phyloP scores from a whole-genome alignment of 2,113 vertebrate species.

The Scophthalmus maximus region DNA sequence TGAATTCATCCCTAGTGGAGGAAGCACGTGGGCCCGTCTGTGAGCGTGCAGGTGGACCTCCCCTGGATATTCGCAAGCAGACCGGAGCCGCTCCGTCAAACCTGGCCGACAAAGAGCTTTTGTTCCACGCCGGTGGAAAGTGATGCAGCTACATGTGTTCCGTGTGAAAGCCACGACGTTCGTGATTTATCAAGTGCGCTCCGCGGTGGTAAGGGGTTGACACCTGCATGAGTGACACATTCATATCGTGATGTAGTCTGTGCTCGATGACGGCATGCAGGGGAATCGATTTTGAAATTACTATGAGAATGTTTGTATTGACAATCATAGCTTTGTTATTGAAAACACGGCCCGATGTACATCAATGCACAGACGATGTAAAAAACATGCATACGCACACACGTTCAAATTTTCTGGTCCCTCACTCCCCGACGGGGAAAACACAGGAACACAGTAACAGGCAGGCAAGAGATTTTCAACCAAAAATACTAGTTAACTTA shows the following conservation, averaged over 20 bases:
- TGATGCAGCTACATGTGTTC: slow-evolving; percentile 32
- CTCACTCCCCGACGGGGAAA: no score
- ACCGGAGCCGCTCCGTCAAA: slow-evolving; percentile 48
- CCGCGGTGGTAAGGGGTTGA: neutral
- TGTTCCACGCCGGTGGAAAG: slow-evolving; percentile 41
- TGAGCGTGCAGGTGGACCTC: slow-evolving; percentile 58
- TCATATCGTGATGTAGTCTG: neutral
- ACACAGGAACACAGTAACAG: no score
- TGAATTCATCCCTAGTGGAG: slow-evolving; percentile 26
- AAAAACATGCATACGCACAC: no score
- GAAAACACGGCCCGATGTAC: no score
- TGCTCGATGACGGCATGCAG: neutral
- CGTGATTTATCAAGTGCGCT: slow-evolving; percentile 4
- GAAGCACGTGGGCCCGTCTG: slow-evolving; percentile 38
- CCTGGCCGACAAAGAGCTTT: slow-evolving; percentile 53
- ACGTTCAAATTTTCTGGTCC: no score
- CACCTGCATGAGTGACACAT: slow-evolving; percentile 18
- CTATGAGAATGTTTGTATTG: no score
- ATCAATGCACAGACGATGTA: no score
- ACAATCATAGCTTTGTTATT: no score
- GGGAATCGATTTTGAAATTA: no score
- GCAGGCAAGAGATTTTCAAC: no score
- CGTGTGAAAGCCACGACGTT: slow-evolving; percentile 14
- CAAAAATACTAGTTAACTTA: no score
- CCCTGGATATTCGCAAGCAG: slow-evolving; percentile 36